These are phyloP conservation scores for Brachypodius melanocephalos DNA, from an alignment of 2,113 vertebrate species.

Conservation along the genomic window DNA sequence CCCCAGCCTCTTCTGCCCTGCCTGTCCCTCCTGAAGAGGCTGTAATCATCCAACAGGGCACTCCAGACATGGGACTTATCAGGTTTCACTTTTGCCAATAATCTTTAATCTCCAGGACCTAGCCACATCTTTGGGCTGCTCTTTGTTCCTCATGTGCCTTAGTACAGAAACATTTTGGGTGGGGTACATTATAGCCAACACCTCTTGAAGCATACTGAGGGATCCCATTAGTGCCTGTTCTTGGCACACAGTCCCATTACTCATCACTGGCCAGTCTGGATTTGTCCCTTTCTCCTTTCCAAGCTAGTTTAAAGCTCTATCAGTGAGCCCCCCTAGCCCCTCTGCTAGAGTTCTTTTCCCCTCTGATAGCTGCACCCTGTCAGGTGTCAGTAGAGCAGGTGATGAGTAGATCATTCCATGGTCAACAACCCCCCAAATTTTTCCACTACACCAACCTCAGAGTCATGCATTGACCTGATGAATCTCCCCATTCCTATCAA, in stretches of 20 bases:
- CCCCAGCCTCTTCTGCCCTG: background rate
- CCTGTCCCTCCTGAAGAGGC: background rate
- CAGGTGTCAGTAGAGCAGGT: background rate
- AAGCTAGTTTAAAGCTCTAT: background rate
- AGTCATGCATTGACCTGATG: background rate
- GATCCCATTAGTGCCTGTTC: background rate
- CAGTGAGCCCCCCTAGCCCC: background rate
- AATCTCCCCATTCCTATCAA: background rate
- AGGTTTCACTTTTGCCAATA: background rate
- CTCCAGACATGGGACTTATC: no score
- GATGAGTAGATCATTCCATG: background rate
- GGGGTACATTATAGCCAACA: background rate
- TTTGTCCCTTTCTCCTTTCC: background rate
- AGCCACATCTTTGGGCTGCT: no score
- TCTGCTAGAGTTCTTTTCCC: background rate
- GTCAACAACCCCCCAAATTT: background rate
- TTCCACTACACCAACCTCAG: background rate
- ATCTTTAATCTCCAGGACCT: accelerated
- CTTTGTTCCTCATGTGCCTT: background rate
- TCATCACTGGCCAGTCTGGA: background rate
- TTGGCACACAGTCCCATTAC: background rate
- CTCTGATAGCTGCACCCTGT: no score
- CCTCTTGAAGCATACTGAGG: no score
- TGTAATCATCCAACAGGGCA: background rate
- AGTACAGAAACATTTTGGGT: background rate